Evolutionary conservation across 1,140 invertebrate genomes (phyloP), one percentile per base, ranked within the genome.

Genomic region (Helicoverpa armigera): DNA sequence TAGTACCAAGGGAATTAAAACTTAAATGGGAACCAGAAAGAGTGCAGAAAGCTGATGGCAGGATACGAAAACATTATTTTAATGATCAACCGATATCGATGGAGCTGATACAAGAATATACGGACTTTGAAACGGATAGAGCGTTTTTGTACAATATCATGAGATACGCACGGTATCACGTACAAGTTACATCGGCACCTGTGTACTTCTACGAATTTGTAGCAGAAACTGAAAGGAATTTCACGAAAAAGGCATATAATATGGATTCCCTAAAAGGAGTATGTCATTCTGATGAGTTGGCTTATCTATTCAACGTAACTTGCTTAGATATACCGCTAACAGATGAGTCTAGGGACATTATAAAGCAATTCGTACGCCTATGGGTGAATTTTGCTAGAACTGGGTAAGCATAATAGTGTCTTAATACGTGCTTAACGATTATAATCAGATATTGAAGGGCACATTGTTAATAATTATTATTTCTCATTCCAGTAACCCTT

Each of bases 1-100:
- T 92, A n/a, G 87, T 94, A 14, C 91, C 93, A 3, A 88, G 92
- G 83, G 92, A 94, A 83, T 69, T 94, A n/a, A 93, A 93, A 87
- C 70, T 93, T 14, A 90, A 89, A 80, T 83, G 86, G 63, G 67
- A 79, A 11, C 16, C 48, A 43, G 82, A 89, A 23, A 82, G 82
- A 76, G 35, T 90, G 63, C 16, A 85, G 61, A 51, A 82, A 16
- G 74, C 81, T 0, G 92, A 92, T 77, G 67, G 80, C 35, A 89
- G 86, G 84, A 89, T 95, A 58, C 83, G 90, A 14, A 81, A 86
- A n/a, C 78, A 86, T 63, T 94, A 95, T 74, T 94, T 93, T 72
- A 75, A 85, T 7, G 79, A 76, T n/a, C 87, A 89, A 58, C 65
- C 83, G 3, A 82, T 94, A 56, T 85, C 86, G 35, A 72, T 58